These are phyloP conservation scores for Octonoba sinensis DNA, from an alignment of 2,888 invertebrate genomes.

Conservation along the genomic window DNA sequence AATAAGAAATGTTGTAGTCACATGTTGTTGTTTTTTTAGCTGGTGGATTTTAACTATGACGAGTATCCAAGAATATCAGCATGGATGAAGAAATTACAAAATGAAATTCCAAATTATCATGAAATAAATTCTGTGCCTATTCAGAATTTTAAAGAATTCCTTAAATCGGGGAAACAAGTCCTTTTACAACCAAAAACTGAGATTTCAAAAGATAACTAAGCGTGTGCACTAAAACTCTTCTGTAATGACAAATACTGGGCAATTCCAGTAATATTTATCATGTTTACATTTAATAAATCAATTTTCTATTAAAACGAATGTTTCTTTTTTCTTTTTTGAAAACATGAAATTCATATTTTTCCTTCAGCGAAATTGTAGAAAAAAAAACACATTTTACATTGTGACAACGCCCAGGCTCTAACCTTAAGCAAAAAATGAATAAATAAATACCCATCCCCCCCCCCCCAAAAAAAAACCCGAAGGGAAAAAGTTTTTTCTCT, in stretches of 20 bases:
- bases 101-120: slow-evolving; percentile 24
- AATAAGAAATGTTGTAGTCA: no score
- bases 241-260: not conserved
- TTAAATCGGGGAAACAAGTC: slow-evolving; percentile 46
- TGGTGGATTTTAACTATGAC: slow-evolving; percentile 12
- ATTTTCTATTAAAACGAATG: not conserved
- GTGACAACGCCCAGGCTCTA: no score
- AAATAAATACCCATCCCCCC: no score
- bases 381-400: no score
- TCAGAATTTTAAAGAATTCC: slow-evolving; percentile 36
- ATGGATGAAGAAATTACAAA: slow-evolving; percentile 28
- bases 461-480: no score
- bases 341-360: not conserved
- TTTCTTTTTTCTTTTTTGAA: not conserved
- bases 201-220: no score
- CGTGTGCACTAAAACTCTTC: no score
- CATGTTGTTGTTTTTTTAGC: slow-evolving; percentile 3
- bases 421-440: no score
- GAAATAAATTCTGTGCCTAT: slow-evolving; percentile 25
- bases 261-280: not conserved
- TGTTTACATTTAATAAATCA: not conserved
- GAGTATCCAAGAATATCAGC: slow-evolving; percentile 19
- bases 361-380: no score
- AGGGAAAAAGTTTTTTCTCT: no score
- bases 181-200: no score